Evolutionary conservation across 2,888 invertebrate species (phyloP).

Genomic region (Reticulitermes lucifugus): DNA sequence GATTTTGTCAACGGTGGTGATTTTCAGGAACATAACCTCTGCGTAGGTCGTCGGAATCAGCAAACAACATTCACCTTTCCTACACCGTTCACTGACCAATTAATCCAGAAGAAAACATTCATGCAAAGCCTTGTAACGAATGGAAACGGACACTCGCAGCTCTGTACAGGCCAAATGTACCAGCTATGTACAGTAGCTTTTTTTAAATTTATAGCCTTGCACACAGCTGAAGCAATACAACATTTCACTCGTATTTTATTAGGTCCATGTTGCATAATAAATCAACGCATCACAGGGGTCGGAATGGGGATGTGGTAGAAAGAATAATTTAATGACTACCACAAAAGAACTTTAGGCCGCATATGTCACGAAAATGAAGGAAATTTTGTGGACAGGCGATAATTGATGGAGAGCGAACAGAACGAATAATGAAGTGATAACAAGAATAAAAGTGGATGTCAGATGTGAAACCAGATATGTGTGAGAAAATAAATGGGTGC

Average conservation of each 20-base stretch:
- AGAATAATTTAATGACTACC: background rate
- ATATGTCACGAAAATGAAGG: background rate
- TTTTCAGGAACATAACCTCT: too few species aligned
- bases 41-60: too few species aligned
- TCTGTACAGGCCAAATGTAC: background rate
- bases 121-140: too few species aligned
- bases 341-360: too few species aligned
- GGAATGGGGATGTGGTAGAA: background rate
- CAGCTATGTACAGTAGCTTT: background rate
- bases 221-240: background rate
- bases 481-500: background rate
- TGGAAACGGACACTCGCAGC: background rate
- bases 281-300: background rate
- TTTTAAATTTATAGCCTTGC: background rate
- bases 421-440: background rate
- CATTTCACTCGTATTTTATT: background rate
- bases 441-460: background rate
- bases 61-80: too few species aligned
- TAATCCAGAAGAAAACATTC: too few species aligned
- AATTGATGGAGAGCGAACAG: background rate
- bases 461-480: background rate
- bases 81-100: too few species aligned
- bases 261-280: slow-evolving; percentile 16
- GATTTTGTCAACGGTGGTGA: too few species aligned
- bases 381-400: background rate